Evolutionary conservation across 1,140 invertebrate species (phyloP), one percentile per base, ranked within the genome.

Genomic region (Trichomalopsis sarcophagae): DNA sequence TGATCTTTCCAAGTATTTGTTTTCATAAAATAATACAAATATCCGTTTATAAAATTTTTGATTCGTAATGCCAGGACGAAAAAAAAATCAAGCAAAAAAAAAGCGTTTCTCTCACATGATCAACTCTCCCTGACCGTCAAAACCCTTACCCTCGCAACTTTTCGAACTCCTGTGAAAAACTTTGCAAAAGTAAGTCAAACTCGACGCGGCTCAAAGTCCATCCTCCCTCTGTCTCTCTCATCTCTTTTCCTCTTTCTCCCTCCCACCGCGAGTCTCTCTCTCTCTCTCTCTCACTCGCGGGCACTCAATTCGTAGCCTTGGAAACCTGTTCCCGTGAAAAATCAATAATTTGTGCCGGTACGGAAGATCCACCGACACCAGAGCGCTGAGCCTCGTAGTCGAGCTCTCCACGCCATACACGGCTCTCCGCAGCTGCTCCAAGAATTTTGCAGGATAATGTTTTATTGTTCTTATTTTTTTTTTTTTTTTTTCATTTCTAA

Each of bases 331-430:
- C 74, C 80, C 62, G 80, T 77, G 80, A 85, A 85, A 85, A 85
- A 85, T 85, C 84, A 85, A 85, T 85, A 82, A 85, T 85, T 85
- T 85, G 55, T 62, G 80, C 84, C 84, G 84, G 80, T 85, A 85
- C 66, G 55, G 80, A 85, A 85, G 84, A 85, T 82, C 84, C 78
- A 79, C 66, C 66, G 66, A 73, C 66, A 78, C 23, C 40, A 40
- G 55, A 62, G 55, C 27, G 62, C 14, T n/a, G 62, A 21, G n/a
- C n/a, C 17, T 66, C 62, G 17, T 66, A n/a, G 40, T 44, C 40
- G 40, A 44, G 40, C 40, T 44, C 36, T 40, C 6, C 10, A 44
- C 68, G 14, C 30, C 27, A 17, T 17, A 17, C 68, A 71, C 68
- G 68, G 10, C 27, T 13, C 27, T 30, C 30, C 10, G 23, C 30